A percentile compares a stretch with the other conserved stretches of the same genome.
Evolutionary conservation across 1,140 invertebrate species (phyloP).

Genomic region (Dendroctonus valens): DNA sequence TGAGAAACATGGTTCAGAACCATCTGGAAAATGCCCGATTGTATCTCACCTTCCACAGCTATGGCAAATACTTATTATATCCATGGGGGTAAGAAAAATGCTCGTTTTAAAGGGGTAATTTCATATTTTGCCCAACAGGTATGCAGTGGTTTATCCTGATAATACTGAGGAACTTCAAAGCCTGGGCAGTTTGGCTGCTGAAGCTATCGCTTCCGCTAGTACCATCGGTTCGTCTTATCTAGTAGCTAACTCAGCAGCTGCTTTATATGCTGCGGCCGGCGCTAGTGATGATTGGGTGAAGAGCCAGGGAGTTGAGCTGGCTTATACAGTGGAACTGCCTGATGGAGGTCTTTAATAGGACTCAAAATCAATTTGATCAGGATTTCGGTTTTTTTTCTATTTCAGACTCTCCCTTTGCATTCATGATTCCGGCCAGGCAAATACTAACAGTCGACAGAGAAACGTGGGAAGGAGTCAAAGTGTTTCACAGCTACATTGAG

Average conservation of each 20-base stretch:
- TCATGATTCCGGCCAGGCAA: slow-evolving; percentile 65
- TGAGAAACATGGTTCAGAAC: slow-evolving; percentile 56
- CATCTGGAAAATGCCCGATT: slow-evolving; percentile 55
- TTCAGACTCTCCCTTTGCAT: slow-evolving; percentile 57
- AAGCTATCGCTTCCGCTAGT: slow-evolving; percentile 46
- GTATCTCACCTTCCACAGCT: slow-evolving; percentile 71
- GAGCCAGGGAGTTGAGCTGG: slow-evolving; percentile 63
- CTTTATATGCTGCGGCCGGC: slow-evolving; percentile 63
- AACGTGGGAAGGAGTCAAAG: slow-evolving; percentile 72
- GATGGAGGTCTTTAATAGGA: slow-evolving; percentile 54
- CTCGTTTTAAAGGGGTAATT: background rate
- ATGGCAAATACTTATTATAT: slow-evolving; percentile 65
- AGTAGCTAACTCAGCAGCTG: slow-evolving; percentile 62
- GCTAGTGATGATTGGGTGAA: slow-evolving; percentile 71
- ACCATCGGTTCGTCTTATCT: slow-evolving; percentile 56
- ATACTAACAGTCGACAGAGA: slow-evolving; percentile 74
- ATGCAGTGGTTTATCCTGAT: too few species aligned
- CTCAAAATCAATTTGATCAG: background rate
- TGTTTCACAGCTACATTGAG: slow-evolving; percentile 59
- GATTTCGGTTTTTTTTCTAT: slow-evolving; percentile 25
- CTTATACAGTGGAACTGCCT: slow-evolving; percentile 76
- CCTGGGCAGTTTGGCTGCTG: slow-evolving; percentile 37
- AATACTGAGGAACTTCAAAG: too few species aligned
- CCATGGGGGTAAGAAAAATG: slow-evolving; percentile 66
- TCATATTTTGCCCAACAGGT: too few species aligned